Percentiles rank a stretch among this genome's conserved stretches.
Evolutionary conservation across 35 echinoderm and acorn worm species (phyloP).

Genomic region (Eucidaris tribuloides): DNA sequence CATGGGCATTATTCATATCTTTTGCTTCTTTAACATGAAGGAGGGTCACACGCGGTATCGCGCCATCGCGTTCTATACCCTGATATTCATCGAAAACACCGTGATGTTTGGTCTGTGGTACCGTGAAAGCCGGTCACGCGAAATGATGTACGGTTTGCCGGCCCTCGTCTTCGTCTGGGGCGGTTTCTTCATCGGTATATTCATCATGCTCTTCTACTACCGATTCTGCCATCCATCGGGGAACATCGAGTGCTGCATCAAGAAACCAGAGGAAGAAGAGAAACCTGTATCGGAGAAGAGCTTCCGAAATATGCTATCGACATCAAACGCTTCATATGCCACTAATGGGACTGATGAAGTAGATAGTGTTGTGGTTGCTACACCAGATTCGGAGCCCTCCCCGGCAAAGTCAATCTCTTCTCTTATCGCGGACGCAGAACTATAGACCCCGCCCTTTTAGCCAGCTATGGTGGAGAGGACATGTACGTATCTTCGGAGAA

Average conservation of each 20-base stretch:
- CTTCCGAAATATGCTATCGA: not conserved
- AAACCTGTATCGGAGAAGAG: not conserved
- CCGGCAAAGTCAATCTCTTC: not conserved
- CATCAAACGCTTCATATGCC: not conserved
- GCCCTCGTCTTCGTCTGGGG: slow-evolving; percentile 85
- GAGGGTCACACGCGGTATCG: slow-evolving; percentile 76
- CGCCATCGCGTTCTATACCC: slow-evolving; percentile 52
- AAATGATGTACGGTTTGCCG: slow-evolving; percentile 51
- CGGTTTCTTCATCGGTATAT: slow-evolving; percentile 76
- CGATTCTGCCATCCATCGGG: slow-evolving; percentile 78
- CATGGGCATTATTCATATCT: slow-evolving; percentile 89
- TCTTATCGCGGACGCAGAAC: not conserved
- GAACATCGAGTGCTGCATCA: not conserved
- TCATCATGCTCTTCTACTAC: slow-evolving; percentile 84
- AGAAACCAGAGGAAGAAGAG: not conserved
- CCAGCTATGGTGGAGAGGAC: no score
- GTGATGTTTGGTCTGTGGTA: slow-evolving; percentile 90
- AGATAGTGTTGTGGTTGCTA: not conserved
- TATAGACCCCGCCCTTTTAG: not conserved
- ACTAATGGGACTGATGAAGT: not conserved
- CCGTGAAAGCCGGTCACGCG: slow-evolving; percentile 19
- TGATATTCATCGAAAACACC: slow-evolving; percentile 86
- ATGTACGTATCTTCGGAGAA: no score
- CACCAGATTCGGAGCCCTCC: not conserved
- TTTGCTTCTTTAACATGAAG: slow-evolving; percentile 99